Conservation (phyloP, 2,888 invertebrate species). For the Torymus texanus region DNA sequence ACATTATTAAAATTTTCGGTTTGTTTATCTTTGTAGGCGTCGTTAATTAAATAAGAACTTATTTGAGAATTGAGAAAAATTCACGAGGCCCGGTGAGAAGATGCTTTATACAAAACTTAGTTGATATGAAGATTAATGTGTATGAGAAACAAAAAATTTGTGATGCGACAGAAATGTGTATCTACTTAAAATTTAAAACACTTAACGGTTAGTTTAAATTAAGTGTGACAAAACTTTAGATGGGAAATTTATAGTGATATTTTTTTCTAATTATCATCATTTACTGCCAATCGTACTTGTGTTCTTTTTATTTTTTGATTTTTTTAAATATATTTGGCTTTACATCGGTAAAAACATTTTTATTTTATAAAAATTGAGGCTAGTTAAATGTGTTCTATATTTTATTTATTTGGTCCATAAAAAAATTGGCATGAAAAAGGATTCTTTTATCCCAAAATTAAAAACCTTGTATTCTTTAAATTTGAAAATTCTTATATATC, state of each 20-base stretch:
- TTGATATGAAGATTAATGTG: no score
- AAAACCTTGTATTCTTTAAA: no score
- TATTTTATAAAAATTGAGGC: no score
- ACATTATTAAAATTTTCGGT: conserved; percentile 10
- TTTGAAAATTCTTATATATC: no score
- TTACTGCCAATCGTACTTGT: conserved; percentile 41
- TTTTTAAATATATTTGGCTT: neutral
- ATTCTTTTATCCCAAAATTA: no score
- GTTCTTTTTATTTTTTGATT: conserved; percentile 10
- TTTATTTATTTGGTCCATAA: no score
- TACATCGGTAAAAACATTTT: neutral
- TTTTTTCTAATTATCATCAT: neutral
- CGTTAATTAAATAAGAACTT: neutral
- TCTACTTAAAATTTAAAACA: no score
- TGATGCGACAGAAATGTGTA: no score
- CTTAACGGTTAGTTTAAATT: neutral
- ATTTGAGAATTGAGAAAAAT: conserved; percentile 1
- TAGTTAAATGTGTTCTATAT: no score
- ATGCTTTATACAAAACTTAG: conserved; percentile 1
- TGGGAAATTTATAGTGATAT: conserved; percentile 1
- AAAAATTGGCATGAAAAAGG: no score
- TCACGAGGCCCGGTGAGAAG: conserved; percentile 30
- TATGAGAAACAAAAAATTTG: no score
- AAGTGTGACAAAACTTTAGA: conserved; percentile 16
- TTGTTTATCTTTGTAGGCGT: conserved; percentile 4